These are phyloP conservation scores for Tragelaphus scriptus DNA, from an alignment of 2,113 vertebrate genomes.

Conservation along the genomic window DNA sequence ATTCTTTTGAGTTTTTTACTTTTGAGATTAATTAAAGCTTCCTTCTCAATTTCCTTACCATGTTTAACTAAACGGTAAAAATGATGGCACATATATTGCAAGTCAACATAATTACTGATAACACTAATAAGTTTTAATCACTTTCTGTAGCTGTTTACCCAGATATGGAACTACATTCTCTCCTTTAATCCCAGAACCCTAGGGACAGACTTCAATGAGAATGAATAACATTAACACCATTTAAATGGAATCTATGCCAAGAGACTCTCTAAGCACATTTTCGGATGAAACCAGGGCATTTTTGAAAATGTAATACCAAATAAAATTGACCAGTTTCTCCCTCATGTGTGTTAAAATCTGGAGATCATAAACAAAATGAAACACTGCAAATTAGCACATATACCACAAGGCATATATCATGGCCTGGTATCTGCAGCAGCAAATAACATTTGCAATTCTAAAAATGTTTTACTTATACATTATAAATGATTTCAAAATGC, in stretches of 20 bases:
- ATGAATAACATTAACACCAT: not conserved
- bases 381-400: not conserved
- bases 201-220: not conserved
- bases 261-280: not conserved
- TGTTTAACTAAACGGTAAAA: conserved; percentile 33
- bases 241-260: not conserved
- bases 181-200: not conserved
- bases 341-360: not conserved
- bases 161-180: not conserved
- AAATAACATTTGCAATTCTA: not conserved
- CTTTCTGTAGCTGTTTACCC: not conserved
- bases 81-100: not conserved
- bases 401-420: not conserved
- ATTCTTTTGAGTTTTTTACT: conserved; percentile 17
- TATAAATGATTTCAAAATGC: conserved; percentile 22
- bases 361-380: not conserved
- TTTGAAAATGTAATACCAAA: not conserved
- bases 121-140: not conserved
- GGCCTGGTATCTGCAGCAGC: not conserved
- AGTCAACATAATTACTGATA: conserved; percentile 32
- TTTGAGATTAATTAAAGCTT: conserved; percentile 30
- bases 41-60: not conserved
- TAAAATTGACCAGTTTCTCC: not conserved
- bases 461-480: not conserved
- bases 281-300: not conserved